Base-by-base conservation (phyloP, 64 coral and sea anemone species). In the Actinia equina region DNA sequence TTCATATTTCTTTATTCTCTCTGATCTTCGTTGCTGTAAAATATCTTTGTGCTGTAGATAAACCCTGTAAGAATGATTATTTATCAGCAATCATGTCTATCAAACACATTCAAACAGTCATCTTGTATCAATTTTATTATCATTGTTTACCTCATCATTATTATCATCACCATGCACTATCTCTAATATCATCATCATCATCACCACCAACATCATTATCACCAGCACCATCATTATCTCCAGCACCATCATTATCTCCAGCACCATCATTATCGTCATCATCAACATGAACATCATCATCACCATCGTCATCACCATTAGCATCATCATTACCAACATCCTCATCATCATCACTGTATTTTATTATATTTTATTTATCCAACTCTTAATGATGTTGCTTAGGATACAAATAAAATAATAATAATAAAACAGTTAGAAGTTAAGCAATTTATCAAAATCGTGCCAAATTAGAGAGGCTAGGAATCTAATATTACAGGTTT, bases 21-120 rank as follows among this genome's bases (percentile, higher is more conserved):
- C 77, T 25, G 17, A 22, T 69, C 76, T 90, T 79, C 14, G 86
- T 43, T 86, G 54, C 44, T 90, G 87, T 15, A 93, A 44, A 64
- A 85, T 14, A 12, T 60, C 74, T 15, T 90, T 92, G 86, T 91
- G 88, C 52, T 96, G 20, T n/a, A 56, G 52, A 51, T 89, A 85
- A 51, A 88, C 82, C 71, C 94, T 96, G 53, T 81, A 52, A 17
- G 52, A 49, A 80, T 57, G 55, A 57, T 14, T 11, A 57, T 57
- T 8, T 7, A 57, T 57, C 55, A 57, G 11, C 11, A 57, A 12
- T 57, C 55, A 57, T 12, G 55, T 1, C 55, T 57, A 57, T 57
- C 52, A 54, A 0, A 54, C 2, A 37, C 30, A 0, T 0, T 6
- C 52, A 5, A 62, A 19, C 59, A 62, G 17, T 62, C 16, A 18